These are phyloP conservation scores for Sialis lutaria DNA, from an alignment of 2,888 invertebrate species.

Conservation along the genomic window DNA sequence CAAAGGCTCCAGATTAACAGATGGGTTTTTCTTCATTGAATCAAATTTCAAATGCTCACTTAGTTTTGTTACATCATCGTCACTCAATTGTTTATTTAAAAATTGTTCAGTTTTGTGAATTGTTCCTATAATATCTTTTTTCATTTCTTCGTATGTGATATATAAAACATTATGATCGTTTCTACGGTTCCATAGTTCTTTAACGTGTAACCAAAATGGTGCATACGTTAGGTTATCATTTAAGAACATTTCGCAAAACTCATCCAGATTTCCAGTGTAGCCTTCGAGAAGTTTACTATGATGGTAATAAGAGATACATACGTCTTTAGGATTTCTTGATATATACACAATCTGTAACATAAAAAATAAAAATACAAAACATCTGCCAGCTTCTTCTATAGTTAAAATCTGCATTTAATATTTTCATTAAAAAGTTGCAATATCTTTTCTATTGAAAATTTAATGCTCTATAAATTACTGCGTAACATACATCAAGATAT, in stretches of 20 bases:
- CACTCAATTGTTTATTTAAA: slow-evolving; percentile 19
- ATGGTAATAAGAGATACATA: neutral
- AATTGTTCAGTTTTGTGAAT: slow-evolving; percentile 26
- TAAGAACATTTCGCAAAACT: slow-evolving; percentile 10
- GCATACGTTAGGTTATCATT: slow-evolving; percentile 18
- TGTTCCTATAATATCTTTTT: slow-evolving; percentile 24
- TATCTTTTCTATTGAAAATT: no score
- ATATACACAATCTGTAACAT: neutral
- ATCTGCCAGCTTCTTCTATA: no score
- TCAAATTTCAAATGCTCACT: slow-evolving; percentile 30
- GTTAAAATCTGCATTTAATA: no score
- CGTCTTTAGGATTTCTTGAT: slow-evolving; percentile 1
- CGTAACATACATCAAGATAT: no score
- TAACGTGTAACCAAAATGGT: slow-evolving; percentile 17
- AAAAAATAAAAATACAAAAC: neutral
- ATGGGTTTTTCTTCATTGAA: slow-evolving; percentile 31
- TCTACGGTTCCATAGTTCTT: slow-evolving; percentile 14
- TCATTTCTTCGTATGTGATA: slow-evolving; percentile 19
- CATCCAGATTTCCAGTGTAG: slow-evolving; percentile 10
- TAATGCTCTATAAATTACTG: no score
- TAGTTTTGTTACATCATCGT: slow-evolving; percentile 22
- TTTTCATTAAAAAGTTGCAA: no score
- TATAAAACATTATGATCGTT: slow-evolving; percentile 14
- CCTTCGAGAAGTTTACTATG: slow-evolving; percentile 8
- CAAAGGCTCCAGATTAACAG: slow-evolving; percentile 22